phyloP scores from a whole-genome alignment of 2,797 vertebrate species.

The Clarias laeviceps region DNA sequence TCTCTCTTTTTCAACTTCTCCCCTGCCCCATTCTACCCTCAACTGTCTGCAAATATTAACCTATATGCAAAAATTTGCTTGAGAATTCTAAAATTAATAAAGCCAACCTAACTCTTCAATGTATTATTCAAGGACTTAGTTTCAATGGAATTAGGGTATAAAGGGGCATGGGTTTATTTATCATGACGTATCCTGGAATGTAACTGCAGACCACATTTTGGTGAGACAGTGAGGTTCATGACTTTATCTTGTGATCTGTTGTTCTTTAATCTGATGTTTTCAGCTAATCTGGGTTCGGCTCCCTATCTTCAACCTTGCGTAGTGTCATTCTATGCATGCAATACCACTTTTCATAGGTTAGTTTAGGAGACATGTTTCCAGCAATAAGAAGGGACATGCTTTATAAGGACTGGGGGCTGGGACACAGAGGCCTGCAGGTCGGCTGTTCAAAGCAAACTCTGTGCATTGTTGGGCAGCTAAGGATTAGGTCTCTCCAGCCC shows the following conservation, averaged over 20 bases:
- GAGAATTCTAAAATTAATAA: not conserved
- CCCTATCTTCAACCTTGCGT: constrained; percentile 13
- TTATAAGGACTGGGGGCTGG: constrained; percentile 65
- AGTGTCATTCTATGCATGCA: not conserved
- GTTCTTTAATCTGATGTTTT: constrained; percentile 25
- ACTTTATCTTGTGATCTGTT: constrained; percentile 25
- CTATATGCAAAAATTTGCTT: constrained; percentile 12
- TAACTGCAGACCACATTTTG: constrained; percentile 11
- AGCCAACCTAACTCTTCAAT: not conserved
- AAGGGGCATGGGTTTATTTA: constrained; percentile 5
- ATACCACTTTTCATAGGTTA: constrained; percentile 25
- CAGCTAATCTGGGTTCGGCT: constrained; percentile 31
- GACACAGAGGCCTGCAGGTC: constrained; percentile 77
- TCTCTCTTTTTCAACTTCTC: constrained; percentile 25
- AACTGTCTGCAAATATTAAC: constrained; percentile 30
- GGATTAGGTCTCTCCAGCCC: constrained; percentile 98
- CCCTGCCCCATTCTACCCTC: constrained; percentile 5
- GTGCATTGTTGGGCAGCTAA: constrained; percentile 98
- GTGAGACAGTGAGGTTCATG: constrained; percentile 11
- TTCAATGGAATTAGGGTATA: not conserved
- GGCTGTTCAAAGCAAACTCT: constrained; percentile 98
- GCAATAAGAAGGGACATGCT: constrained; percentile 34
- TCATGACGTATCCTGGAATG: constrained; percentile 14
- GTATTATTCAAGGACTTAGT: not conserved
- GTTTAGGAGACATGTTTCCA: constrained; percentile 6